These are phyloP conservation scores for Brachionus angularis DNA, from an alignment of 1,140 invertebrate species.

Conservation along the genomic window DNA sequence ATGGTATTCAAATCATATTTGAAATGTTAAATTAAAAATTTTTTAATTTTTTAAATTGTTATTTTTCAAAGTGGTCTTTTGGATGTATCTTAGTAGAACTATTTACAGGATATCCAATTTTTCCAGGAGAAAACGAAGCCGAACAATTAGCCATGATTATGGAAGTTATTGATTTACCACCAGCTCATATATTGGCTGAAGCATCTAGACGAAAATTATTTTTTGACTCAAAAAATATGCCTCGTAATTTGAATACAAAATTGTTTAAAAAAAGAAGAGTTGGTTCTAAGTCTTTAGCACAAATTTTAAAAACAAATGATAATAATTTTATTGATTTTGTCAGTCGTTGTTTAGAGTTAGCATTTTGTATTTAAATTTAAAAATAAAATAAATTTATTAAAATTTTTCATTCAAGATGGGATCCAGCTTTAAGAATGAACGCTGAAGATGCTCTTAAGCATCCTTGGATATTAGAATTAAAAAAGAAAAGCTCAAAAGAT, in stretches of 20 bases:
- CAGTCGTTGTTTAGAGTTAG: conserved; percentile 54
- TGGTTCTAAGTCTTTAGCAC: conserved; percentile 51
- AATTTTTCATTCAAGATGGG: conserved; percentile 50
- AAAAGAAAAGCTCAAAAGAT: conserved; percentile 44
- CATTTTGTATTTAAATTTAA: background rate
- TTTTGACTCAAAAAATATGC: conserved; percentile 53
- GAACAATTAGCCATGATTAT: conserved; percentile 59
- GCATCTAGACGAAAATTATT: conserved; percentile 53
- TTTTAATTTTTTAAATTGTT: background rate
- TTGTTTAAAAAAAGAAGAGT: conserved; percentile 55
- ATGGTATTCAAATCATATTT: conserved; percentile 37
- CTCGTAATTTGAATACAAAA: conserved; percentile 54
- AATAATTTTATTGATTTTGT: conserved; percentile 55
- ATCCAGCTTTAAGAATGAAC: conserved; percentile 53
- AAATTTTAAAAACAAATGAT: conserved; percentile 55
- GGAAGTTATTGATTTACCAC: conserved; percentile 55
- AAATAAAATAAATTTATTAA: background rate
- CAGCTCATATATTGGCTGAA: conserved; percentile 51
- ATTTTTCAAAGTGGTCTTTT: conserved; percentile 62
- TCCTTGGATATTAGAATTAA: conserved; percentile 53
- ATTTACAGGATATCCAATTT: conserved; percentile 63
- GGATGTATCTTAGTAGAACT: conserved; percentile 96
- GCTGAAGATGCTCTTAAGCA: conserved; percentile 56
- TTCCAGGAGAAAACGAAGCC: conserved; percentile 59
- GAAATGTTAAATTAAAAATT: conserved; percentile 29